These are phyloP conservation scores for Dasyurus viverrinus DNA, from an alignment of 2,113 vertebrate genomes.

Conservation along the genomic window DNA sequence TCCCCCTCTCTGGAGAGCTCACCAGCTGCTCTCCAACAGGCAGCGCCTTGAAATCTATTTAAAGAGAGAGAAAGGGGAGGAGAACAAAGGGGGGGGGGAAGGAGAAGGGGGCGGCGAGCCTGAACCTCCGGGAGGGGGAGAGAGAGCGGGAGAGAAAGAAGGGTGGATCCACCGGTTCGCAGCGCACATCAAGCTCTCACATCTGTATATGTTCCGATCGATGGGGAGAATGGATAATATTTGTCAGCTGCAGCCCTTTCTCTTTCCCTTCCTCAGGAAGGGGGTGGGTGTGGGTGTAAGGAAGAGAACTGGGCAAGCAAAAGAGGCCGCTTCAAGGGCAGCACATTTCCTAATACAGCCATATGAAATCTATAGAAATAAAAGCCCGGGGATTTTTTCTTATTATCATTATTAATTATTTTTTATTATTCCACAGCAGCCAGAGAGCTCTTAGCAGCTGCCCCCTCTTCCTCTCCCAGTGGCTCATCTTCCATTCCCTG, in stretches of 20 bases:
- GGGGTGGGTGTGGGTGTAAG: slow-evolving; percentile 50
- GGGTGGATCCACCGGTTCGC: slow-evolving; percentile 83
- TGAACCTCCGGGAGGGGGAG: slow-evolving; percentile 40
- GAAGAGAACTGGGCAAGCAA: slow-evolving; percentile 64
- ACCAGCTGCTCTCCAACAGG: slow-evolving; percentile 87
- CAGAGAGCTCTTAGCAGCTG: slow-evolving; percentile 69
- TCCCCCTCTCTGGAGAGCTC: slow-evolving; percentile 80
- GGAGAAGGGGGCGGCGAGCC: slow-evolving; percentile 66
- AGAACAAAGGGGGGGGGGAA: slow-evolving; percentile 81
- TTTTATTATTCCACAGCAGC: slow-evolving; percentile 80
- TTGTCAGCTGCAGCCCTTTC: slow-evolving; percentile 87
- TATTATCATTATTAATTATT: slow-evolving; percentile 83
- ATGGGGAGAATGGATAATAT: slow-evolving; percentile 87
- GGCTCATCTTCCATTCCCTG: not conserved
- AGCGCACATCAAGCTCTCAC: slow-evolving; percentile 85
- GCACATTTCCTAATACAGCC: slow-evolving; percentile 74
- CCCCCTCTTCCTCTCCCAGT: slow-evolving; percentile 61
- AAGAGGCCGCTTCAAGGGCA: slow-evolving; percentile 83
- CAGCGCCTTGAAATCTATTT: slow-evolving; percentile 88
- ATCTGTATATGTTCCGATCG: slow-evolving; percentile 87
- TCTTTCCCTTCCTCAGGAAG: slow-evolving; percentile 81
- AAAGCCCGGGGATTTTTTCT: slow-evolving; percentile 75
- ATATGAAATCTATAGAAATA: slow-evolving; percentile 72
- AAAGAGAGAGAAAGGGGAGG: slow-evolving; percentile 83
- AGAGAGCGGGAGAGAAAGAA: slow-evolving; percentile 77